These are phyloP conservation scores for Drosophila anomelani DNA, from an alignment of 2,888 invertebrate species.

Conservation along the genomic window DNA sequence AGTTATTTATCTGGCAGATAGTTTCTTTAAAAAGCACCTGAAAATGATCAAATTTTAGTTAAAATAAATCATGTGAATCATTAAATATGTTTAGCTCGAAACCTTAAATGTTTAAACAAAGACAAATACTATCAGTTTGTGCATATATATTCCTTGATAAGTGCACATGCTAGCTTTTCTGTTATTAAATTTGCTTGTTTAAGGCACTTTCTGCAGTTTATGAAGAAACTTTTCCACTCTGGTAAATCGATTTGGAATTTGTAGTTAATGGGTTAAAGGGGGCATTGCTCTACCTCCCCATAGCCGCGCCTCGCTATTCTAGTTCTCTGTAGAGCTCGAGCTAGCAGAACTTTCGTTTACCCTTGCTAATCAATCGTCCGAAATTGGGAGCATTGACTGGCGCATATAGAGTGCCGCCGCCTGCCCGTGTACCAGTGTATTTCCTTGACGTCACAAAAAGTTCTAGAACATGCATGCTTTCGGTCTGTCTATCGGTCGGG, in stretches of 20 bases:
- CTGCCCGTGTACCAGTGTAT: slow-evolving; percentile 16
- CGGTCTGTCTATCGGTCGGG: slow-evolving; percentile 11
- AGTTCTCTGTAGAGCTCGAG: slow-evolving; percentile 10
- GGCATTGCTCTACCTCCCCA: slow-evolving; percentile 8
- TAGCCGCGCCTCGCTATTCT: slow-evolving; percentile 7
- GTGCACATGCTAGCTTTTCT: no score
- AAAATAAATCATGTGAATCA: background rate
- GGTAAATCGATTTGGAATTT: background rate
- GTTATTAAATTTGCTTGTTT: background rate
- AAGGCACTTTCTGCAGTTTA: background rate
- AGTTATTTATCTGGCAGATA: background rate
- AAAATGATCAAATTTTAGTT: background rate
- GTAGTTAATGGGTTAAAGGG: background rate
- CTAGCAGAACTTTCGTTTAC: slow-evolving; percentile 24
- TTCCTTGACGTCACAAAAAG: slow-evolving; percentile 36
- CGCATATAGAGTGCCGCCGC: slow-evolving; percentile 4
- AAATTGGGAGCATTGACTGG: slow-evolving; percentile 38
- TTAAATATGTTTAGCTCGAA: background rate
- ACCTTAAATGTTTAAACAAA: background rate
- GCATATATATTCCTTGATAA: no score
- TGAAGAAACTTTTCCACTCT: background rate
- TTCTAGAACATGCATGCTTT: slow-evolving; percentile 37
- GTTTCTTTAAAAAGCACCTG: background rate
- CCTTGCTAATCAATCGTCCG: slow-evolving; percentile 30
- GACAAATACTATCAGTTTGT: no score